phyloP scores from a whole-genome alignment of 2,888 invertebrate species.

The Philaethria dido region DNA sequence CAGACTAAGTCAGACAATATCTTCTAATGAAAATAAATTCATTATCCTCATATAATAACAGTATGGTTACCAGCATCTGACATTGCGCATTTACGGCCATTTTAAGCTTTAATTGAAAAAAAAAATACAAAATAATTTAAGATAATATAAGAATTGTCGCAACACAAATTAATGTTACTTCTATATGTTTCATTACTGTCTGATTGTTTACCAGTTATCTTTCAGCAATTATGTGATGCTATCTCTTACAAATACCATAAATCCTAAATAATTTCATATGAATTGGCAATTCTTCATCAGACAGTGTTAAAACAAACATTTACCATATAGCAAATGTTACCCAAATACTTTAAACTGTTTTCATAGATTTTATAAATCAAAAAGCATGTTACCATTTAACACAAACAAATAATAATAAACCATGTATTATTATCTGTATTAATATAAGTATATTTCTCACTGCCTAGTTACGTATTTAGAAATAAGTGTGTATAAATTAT shows the following conservation, averaged over 20 bases:
- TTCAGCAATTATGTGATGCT: background rate
- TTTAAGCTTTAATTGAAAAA: slow-evolving; percentile 67
- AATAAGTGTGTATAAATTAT: slow-evolving; percentile 68
- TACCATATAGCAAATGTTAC: slow-evolving; percentile 20
- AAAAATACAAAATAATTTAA: slow-evolving; percentile 48
- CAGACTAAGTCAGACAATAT: slow-evolving; percentile 17
- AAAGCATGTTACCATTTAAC: slow-evolving; percentile 54
- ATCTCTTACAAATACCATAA: no score
- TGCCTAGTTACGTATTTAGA: slow-evolving; percentile 64
- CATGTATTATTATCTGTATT: slow-evolving; percentile 29
- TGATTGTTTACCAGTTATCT: background rate
- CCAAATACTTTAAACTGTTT: slow-evolving; percentile 9
- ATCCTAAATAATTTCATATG: no score
- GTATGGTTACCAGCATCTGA: slow-evolving; percentile 17
- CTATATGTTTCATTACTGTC: slow-evolving; percentile 3
- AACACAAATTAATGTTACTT: slow-evolving; percentile 47
- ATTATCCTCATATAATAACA: slow-evolving; percentile 17
- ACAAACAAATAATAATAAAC: slow-evolving; percentile 40
- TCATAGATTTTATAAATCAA: slow-evolving; percentile 11
- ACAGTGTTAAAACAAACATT: slow-evolving; percentile 12
- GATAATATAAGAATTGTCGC: slow-evolving; percentile 37
- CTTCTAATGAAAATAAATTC: background rate
- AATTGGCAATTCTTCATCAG: background rate
- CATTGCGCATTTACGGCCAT: slow-evolving; percentile 61
- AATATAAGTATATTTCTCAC: slow-evolving; percentile 53